phyloP scores from a whole-genome alignment of 2,888 invertebrate genomes.

The Bhutanitis thaidina region DNA sequence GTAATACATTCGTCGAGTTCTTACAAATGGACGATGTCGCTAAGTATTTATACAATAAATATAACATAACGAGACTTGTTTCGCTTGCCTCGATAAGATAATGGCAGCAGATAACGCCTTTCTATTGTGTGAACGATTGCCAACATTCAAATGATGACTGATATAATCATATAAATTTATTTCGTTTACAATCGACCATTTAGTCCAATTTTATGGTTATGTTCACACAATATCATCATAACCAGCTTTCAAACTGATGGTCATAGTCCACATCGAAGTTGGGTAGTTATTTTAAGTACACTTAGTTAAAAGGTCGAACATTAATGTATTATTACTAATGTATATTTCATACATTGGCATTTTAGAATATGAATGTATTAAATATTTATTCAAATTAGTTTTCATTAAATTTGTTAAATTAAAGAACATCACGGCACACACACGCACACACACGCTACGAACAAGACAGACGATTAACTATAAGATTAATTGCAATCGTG shows the following conservation, averaged over 20 bases:
- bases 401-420: not conserved
- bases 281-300: no score
- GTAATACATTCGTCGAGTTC: not conserved
- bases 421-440: not conserved
- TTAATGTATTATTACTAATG: no score
- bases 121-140: not conserved
- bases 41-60: not conserved
- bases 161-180: not conserved
- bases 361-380: no score
- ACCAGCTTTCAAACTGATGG: not conserved
- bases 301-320: no score
- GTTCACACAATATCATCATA: no score
- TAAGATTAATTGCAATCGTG: not conserved
- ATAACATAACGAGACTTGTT: not conserved
- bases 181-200: not conserved
- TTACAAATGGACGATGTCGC: not conserved
- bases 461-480: not conserved
- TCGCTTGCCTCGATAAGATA: conserved; percentile 7
- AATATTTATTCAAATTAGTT: no score
- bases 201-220: no score
- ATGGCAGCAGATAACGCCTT: not conserved
- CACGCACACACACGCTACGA: not conserved
- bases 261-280: not conserved
- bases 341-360: no score
- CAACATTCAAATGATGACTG: not conserved